Conservation (phyloP, 2,797 vertebrate genomes). For the Tokudaia tokunoshimensis region DNA sequence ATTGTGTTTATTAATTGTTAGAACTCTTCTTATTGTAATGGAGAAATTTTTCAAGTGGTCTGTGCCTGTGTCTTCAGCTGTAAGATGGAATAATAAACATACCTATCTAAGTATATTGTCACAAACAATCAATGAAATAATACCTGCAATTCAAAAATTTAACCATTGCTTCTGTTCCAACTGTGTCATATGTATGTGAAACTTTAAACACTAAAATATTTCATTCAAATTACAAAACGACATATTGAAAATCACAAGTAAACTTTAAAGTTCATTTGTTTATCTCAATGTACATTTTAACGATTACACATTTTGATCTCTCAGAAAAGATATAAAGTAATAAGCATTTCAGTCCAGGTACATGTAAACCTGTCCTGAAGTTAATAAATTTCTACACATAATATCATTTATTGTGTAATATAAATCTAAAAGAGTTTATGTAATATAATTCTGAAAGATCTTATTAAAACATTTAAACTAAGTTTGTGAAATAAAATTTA, state of each 20-base stretch:
- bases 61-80: not conserved
- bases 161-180: not conserved
- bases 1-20: constrained; percentile 30
- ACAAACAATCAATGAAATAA: constrained; percentile 3
- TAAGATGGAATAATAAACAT: constrained; percentile 50
- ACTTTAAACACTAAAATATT: constrained; percentile 43
- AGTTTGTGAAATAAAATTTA: constrained; percentile 67
- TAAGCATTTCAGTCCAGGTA: not conserved
- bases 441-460: constrained; percentile 50
- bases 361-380: constrained; percentile 44
- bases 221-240: constrained; percentile 60
- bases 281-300: constrained; percentile 29
- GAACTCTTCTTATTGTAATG: not conserved
- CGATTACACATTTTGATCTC: constrained; percentile 52
- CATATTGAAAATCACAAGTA: not conserved
- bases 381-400: constrained; percentile 65
- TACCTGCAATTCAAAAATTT: not conserved
- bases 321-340: constrained; percentile 54
- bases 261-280: constrained; percentile 44
- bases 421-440: not conserved
- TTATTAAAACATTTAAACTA: constrained; percentile 70
- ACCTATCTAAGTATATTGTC: not conserved
- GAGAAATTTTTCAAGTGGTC: constrained; percentile 21
- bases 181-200: constrained; percentile 24
- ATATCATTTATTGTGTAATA: constrained; percentile 29